Conservation (phyloP, 2,797 vertebrate genomes). For the Cygnus olor region DNA sequence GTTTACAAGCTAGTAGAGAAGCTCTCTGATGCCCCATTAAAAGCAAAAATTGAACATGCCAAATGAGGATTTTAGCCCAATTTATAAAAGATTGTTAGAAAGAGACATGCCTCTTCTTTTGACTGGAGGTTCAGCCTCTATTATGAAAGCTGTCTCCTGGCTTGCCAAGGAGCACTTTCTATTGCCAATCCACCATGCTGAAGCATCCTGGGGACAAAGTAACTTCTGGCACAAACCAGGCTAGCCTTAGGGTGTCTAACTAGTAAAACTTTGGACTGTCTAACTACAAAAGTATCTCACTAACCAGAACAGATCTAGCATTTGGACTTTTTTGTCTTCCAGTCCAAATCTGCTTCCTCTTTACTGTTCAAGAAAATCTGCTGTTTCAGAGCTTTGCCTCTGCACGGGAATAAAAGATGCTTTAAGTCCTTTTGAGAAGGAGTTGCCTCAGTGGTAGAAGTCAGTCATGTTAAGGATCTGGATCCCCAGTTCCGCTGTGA, state of each 20-base stretch:
- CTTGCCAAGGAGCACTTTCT: not conserved
- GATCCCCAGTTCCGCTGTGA: not conserved
- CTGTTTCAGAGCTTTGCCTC: not conserved
- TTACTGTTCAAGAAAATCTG: not conserved
- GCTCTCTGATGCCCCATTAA: not conserved
- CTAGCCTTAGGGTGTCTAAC: not conserved
- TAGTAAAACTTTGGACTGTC: not conserved
- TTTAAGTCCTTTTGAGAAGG: not conserved
- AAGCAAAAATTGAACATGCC: not conserved
- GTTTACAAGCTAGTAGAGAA: not conserved
- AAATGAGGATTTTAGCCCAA: not conserved
- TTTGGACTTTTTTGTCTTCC: not conserved
- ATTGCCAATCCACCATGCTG: not conserved
- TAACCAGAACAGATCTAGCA: not conserved
- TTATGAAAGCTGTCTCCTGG: not conserved
- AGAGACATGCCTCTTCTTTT: not conserved
- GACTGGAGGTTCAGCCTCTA: not conserved
- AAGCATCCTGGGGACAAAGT: not conserved
- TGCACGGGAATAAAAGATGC: accelerated
- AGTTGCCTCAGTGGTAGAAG: not conserved
- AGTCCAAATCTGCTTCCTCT: not conserved
- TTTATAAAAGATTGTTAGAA: not conserved
- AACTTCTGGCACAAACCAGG: not conserved
- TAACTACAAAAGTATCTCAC: not conserved
- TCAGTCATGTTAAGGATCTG: not conserved